These are phyloP conservation scores for Cecidostiba fungosa DNA, from an alignment of 2,888 invertebrate genomes.

Conservation along the genomic window DNA sequence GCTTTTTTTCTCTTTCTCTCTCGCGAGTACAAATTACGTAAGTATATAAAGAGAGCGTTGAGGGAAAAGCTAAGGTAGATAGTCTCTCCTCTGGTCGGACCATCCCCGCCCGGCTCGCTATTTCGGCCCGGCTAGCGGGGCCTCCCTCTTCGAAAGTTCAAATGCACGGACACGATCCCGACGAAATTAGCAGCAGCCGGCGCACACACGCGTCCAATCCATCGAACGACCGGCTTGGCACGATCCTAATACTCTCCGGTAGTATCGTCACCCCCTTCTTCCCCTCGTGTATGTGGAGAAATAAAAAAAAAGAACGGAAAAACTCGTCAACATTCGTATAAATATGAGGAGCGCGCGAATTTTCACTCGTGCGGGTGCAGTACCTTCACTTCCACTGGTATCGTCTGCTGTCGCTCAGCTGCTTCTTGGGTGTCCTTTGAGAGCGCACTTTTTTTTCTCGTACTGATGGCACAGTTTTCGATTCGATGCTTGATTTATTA, in stretches of 20 bases:
- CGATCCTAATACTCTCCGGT: not conserved
- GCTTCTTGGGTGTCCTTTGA: not conserved
- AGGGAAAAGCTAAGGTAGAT: not conserved
- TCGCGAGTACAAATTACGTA: conserved; percentile 30
- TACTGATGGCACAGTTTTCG: not conserved
- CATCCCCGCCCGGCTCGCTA: conserved; percentile 39
- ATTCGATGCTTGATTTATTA: no score
- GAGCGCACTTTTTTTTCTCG: not conserved
- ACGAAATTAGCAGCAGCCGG: conserved; percentile 53
- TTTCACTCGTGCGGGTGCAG: not conserved
- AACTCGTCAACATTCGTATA: not conserved
- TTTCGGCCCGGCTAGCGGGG: conserved; percentile 53
- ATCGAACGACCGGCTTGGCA: conserved; percentile 19
- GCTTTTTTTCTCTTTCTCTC: not conserved
- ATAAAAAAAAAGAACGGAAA: not conserved
- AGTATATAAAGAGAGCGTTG: conserved; percentile 3
- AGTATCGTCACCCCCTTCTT: conserved; percentile 5
- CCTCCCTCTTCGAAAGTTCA: conserved; percentile 65
- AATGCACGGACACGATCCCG: conserved; percentile 62
- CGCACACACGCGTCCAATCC: conserved; percentile 15
- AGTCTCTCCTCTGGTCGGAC: no score
- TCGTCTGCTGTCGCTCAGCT: conserved; percentile 1
- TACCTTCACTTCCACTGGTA: not conserved
- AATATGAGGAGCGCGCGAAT: not conserved
- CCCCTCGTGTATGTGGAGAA: not conserved